Evolutionary conservation across 2,113 vertebrate genomes (phyloP), one percentile per base, ranked within the genome.

Genomic region (Clupea harengus): DNA sequence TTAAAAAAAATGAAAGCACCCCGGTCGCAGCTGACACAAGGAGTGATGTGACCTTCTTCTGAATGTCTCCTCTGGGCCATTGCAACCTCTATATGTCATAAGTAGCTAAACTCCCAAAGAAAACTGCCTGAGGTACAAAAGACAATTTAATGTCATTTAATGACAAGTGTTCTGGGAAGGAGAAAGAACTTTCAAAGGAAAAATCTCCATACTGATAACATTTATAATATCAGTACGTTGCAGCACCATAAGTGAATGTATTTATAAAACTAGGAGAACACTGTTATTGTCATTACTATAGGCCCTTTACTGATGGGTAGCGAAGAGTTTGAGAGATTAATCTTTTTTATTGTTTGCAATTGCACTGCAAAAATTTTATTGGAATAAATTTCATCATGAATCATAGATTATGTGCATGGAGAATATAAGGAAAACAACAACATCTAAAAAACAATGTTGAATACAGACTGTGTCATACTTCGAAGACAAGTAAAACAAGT

Each of bases 371-470:
- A 39, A 78, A 15, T 44, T 39, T 39, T 39, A 39, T 44, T 78
- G 72, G 25, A 39, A 78, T 78, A 78, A 78, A 78, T 78, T 78
- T 78, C 13, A 78, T 39, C 72, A 78, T 78, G 39, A 78, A 78
- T 67, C n/a, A 78, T 39, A 78, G 72, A 78, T 78, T 78, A 78
- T 78, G 72, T 78, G 72, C 72, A 78, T 44, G 28, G 28, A 78
- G 25, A 32, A 15, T 32, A 78, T 32, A 72, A 72, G 6, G 11
- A 39, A 32, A 39, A 78, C 15, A 72, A 72, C 54, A 78, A 39
- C 25, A 28, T 11, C 25, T 72, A 3, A 4, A 78, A 78, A 78
- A 78, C 72, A 78, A 78, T 78, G 32, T 32, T 78, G 72, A 78
- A 78, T 39, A 78, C 5, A 78, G 28, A 15, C 39, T 78, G 28